A percentile compares a stretch with the other conserved stretches of the same genome.
phyloP scores from a whole-genome alignment of 2,888 invertebrate genomes.

The Trisateles emortualis region DNA sequence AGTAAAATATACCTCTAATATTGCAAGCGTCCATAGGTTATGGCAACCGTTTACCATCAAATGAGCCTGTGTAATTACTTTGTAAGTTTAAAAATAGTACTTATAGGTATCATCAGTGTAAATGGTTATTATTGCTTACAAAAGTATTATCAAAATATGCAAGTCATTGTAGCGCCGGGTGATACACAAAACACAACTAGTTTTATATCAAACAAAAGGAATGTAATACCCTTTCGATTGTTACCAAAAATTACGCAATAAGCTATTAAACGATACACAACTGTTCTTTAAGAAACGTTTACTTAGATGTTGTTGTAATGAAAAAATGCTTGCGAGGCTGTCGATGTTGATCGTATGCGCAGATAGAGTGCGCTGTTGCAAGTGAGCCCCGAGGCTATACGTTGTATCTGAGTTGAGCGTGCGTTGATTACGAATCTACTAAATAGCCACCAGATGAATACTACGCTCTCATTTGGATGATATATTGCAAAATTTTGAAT shows the following conservation, averaged over 20 bases:
- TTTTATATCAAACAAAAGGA: slow-evolving; percentile 40
- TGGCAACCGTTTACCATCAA: too few species aligned
- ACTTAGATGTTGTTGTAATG: slow-evolving; percentile 69
- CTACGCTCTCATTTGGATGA: slow-evolving; percentile 37
- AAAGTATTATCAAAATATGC: not conserved
- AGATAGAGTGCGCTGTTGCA: slow-evolving; percentile 66
- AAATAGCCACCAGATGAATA: slow-evolving; percentile 48
- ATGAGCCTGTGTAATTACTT: too few species aligned
- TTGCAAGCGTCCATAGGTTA: too few species aligned
- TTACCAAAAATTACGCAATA: slow-evolving; percentile 65
- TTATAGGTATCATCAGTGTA: too few species aligned
- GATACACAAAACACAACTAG: slow-evolving; percentile 15
- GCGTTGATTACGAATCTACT: slow-evolving; percentile 61
- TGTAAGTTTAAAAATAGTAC: too few species aligned
- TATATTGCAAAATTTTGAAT: slow-evolving; percentile 51
- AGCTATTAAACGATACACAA: slow-evolving; percentile 73
- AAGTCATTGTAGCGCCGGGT: slow-evolving; percentile 15
- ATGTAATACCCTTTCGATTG: slow-evolving; percentile 65
- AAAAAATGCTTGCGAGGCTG: slow-evolving; percentile 52
- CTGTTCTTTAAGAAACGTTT: slow-evolving; percentile 68
- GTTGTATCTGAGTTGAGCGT: slow-evolving; percentile 58
- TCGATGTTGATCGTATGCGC: slow-evolving; percentile 61
- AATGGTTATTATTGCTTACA: not conserved
- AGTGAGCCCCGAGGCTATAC: slow-evolving; percentile 64
- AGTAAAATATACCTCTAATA: too few species aligned